Percentiles rank a stretch among this genome's conserved stretches.
phyloP scores from a whole-genome alignment of 2,888 invertebrate genomes.

The Hanleya hanleyi region DNA sequence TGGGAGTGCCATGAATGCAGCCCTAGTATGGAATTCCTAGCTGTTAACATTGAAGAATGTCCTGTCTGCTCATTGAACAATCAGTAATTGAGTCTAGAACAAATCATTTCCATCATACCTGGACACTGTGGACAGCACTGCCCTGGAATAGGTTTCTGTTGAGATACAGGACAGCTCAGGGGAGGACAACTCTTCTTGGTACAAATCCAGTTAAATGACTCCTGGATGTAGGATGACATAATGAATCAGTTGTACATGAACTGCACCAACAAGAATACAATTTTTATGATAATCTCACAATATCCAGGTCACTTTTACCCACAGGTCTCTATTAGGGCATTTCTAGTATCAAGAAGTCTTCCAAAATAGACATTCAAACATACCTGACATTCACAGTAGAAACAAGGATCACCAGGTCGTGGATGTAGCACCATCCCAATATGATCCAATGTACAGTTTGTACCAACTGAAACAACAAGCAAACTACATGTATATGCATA shows the following conservation, averaged over 20 bases:
- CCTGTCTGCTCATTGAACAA: no score
- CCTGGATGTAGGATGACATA: slow-evolving; percentile 39
- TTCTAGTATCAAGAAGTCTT: neutral
- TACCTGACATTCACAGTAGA: slow-evolving; percentile 59
- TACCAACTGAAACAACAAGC: slow-evolving; percentile 46
- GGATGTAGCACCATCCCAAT: slow-evolving; percentile 47
- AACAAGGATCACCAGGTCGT: slow-evolving; percentile 51
- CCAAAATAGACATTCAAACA: slow-evolving; percentile 10
- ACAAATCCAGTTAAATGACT: slow-evolving; percentile 50
- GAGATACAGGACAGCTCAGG: slow-evolving; percentile 48
- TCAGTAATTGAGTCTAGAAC: no score
- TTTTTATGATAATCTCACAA: no score
- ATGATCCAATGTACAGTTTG: slow-evolving; percentile 47
- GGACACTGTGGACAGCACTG: slow-evolving; percentile 55
- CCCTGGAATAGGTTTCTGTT: slow-evolving; percentile 39
- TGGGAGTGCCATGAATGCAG: no score
- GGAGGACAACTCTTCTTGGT: slow-evolving; percentile 45
- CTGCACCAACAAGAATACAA: no score
- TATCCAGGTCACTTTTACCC: no score
- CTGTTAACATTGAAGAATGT: no score
- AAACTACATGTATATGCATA: no score
- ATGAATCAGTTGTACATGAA: no score
- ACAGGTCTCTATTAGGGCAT: no score
- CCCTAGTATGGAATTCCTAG: no score
- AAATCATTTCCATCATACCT: slow-evolving; percentile 43